These are phyloP conservation scores for Sphaeramia orbicularis DNA, from an alignment of 2,797 vertebrate genomes.

Conservation along the genomic window DNA sequence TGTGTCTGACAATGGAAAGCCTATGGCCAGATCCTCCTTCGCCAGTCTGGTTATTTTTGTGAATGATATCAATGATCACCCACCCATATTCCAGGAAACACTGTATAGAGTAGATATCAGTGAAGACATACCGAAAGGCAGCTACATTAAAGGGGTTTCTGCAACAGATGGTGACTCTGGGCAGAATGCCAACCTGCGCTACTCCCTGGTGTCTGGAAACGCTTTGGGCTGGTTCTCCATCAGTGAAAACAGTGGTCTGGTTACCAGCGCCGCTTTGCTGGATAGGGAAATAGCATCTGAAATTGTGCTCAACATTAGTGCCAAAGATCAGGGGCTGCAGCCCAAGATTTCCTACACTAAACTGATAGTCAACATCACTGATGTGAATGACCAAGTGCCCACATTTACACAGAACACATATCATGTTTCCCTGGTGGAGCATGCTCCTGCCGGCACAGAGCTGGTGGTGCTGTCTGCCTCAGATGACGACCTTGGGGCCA, in stretches of 20 bases:
- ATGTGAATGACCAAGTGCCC: constrained; percentile 96
- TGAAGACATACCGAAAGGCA: constrained; percentile 94
- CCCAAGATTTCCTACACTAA: constrained; percentile 95
- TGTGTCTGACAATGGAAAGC: constrained; percentile 90
- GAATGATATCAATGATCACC: constrained; percentile 98
- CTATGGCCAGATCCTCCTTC: constrained; percentile 91
- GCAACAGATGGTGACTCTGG: constrained; percentile 97
- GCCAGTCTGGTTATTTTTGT: constrained; percentile 98
- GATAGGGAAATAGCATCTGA: constrained; percentile 93
- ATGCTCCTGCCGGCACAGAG: constrained; percentile 89
- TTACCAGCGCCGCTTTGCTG: constrained; percentile 88
- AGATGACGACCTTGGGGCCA: constrained; percentile 93
- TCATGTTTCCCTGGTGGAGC: constrained; percentile 89
- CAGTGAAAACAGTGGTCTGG: constrained; percentile 96
- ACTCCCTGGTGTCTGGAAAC: constrained; percentile 96
- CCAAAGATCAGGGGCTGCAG: constrained; percentile 96
- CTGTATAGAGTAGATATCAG: constrained; percentile 94
- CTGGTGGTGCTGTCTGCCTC: constrained; percentile 89
- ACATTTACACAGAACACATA: constrained; percentile 89
- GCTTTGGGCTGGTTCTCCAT: constrained; percentile 95
- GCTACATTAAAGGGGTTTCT: constrained; percentile 95
- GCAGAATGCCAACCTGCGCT: constrained; percentile 96
- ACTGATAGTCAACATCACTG: constrained; percentile 92
- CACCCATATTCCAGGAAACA: constrained; percentile 92
- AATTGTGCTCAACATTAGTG: constrained; percentile 95